Percentiles rank a stretch among this genome's conserved stretches.
Conservation (phyloP, 2,797 vertebrate species). For the Spondyliosoma cantharus region DNA sequence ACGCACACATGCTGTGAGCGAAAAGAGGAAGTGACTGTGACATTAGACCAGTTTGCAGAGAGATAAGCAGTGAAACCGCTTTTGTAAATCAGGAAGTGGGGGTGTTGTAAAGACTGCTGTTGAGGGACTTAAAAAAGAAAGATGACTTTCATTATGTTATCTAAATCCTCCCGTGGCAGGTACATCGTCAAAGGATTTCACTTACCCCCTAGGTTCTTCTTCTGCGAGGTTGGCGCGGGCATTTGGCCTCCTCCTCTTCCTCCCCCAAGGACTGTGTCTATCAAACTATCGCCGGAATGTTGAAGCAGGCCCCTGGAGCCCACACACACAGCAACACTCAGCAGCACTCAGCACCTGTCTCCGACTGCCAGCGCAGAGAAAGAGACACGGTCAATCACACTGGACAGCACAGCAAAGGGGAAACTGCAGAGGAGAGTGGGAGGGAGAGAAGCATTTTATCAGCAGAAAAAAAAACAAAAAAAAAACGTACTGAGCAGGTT, state of each 20-base stretch:
- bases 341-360: slow-evolving; percentile 85
- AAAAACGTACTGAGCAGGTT: slow-evolving; percentile 14
- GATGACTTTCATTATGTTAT: slow-evolving; percentile 33
- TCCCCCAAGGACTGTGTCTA: slow-evolving; percentile 64
- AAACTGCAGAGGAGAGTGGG: slow-evolving; percentile 52
- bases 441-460: slow-evolving; percentile 58
- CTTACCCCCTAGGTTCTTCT: slow-evolving; percentile 56
- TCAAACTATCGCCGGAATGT: slow-evolving; percentile 79
- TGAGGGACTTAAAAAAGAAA: slow-evolving; percentile 40
- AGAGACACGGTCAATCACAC: slow-evolving; percentile 72
- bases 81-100: slow-evolving; percentile 75
- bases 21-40: slow-evolving; percentile 79
- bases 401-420: slow-evolving; percentile 65
- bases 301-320: slow-evolving; percentile 77
- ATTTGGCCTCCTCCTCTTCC: slow-evolving; percentile 43
- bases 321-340: slow-evolving; percentile 78
- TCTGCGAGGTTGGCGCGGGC: slow-evolving; percentile 32
- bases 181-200: slow-evolving; percentile 48
- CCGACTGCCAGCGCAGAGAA: slow-evolving; percentile 68
- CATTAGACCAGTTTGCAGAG: slow-evolving; percentile 59
- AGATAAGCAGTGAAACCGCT: slow-evolving; percentile 71
- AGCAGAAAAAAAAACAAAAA: slow-evolving; percentile 44
- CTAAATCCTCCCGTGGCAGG: slow-evolving; percentile 36
- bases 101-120: slow-evolving; percentile 50
- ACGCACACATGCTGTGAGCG: neutral